Evolutionary conservation across 2,113 vertebrate genomes (phyloP), one percentile per base, ranked within the genome.

Genomic region (Calidris pygmaea): DNA sequence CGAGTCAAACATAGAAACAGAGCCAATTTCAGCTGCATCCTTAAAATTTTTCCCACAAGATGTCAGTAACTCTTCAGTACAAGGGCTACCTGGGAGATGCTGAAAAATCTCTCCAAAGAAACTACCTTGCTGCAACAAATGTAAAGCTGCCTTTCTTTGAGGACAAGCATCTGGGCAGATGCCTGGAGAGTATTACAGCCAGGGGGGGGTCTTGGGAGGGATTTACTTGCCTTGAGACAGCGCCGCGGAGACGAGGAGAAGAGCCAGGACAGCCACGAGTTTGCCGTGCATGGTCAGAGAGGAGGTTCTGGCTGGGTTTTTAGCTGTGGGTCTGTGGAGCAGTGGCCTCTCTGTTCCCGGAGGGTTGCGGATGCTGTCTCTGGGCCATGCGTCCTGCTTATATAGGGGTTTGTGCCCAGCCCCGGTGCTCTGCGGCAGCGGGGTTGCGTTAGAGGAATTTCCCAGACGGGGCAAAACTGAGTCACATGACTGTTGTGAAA

Each of bases 181-280:
- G 58, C 37, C 37, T 9, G 2, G 6, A 8, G 27, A 62, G 11
- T 9, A 13, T 48, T 55, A 3, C 39, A 79, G 71, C 26, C 21
- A 0, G 3, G 5, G 18, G 13, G 18, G 13, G 58, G 20, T 6
- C n/a, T 34, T 1, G 39, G 76, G 55, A 85, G 66, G 37, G 18
- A 21, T 85, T 53, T 6, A 1, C 97, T 98, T 97, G 99, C 99
- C 99, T 97, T 98, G 97, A 66, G 97, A 96, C 35, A 98, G 7
- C n/a, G 97, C 58, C 29, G 95, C 32, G 45, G 96, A 97, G 6
- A 98, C 58, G 72, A 99, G 60, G 79, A 98, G 39, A 12, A 98
- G 85, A 89, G 95, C 93, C 80, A 98, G 65, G 41, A 93, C 20
- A 32, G 45, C 85, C 47, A 79, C 81, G 3, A 96, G 52, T 82